These are phyloP conservation scores for Parasteatoda tepidariorum DNA, from an alignment of 1,140 invertebrate species.

Conservation along the genomic window DNA sequence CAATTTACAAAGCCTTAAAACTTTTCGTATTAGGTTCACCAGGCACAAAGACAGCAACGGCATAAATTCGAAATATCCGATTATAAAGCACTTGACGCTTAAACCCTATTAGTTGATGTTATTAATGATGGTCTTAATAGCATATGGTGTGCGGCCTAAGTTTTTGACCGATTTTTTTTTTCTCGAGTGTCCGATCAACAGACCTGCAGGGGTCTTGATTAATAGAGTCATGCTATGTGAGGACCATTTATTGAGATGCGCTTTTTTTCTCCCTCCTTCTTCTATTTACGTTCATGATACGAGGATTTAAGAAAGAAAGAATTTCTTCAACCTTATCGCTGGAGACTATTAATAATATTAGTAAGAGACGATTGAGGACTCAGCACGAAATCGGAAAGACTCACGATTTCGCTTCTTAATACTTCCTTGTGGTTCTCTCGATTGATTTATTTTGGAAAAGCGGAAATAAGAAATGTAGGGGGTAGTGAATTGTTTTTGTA, in stretches of 20 bases:
- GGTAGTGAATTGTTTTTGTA: too few relatives aligned
- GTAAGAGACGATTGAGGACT: too few relatives aligned
- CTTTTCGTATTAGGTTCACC: not conserved
- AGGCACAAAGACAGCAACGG: not conserved
- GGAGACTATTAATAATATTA: not conserved
- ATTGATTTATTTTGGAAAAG: not conserved
- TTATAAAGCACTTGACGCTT: not conserved
- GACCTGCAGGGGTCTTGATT: conserved; percentile 17
- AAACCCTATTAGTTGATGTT: conserved; percentile 2
- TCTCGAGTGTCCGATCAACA: conserved; percentile 14
- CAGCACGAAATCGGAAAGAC: not conserved
- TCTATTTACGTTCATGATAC: too few relatives aligned
- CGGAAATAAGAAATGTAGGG: not conserved
- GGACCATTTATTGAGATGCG: not conserved
- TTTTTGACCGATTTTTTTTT: not conserved
- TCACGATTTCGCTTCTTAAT: not conserved
- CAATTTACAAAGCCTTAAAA: not conserved
- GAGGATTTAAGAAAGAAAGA: too few relatives aligned
- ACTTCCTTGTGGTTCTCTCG: not conserved
- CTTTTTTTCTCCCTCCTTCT: not conserved
- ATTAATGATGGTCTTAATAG: conserved; percentile 21
- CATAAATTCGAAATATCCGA: not conserved
- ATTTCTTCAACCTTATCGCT: too few relatives aligned
- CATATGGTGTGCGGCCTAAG: not conserved
- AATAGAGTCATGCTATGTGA: not conserved